Evolutionary conservation across 2,113 vertebrate genomes (phyloP).

Genomic region (Scytalopus superciliaris): DNA sequence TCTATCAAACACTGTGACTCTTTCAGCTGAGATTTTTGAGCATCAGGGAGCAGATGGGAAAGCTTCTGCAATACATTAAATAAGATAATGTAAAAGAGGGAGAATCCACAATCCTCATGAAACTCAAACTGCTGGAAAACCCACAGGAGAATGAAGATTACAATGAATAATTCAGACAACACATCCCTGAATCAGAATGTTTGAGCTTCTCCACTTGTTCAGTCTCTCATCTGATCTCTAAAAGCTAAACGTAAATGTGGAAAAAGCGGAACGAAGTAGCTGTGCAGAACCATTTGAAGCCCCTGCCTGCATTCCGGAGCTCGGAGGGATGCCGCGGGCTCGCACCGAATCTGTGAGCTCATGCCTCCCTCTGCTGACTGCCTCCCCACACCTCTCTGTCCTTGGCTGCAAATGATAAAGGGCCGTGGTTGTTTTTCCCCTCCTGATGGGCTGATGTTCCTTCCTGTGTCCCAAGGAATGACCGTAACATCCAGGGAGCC

Average conservation of each 20-base stretch:
- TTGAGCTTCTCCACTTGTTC: not conserved
- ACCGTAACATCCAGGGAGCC: fast-evolving
- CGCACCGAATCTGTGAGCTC: not conserved
- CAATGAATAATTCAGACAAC: not conserved
- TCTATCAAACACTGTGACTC: not conserved
- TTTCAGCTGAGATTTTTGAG: not conserved
- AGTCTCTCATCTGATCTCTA: not conserved
- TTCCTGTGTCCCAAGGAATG: not conserved
- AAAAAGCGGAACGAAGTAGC: not conserved
- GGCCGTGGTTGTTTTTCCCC: fast-evolving
- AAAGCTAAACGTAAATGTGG: not conserved
- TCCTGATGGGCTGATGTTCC: not conserved
- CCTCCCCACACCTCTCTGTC: not conserved
- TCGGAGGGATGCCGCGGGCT: fast-evolving
- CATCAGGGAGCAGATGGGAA: not conserved
- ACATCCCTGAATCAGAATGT: not conserved
- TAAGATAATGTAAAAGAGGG: not conserved
- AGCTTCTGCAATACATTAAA: not conserved
- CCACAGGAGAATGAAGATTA: not conserved
- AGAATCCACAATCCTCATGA: not conserved
- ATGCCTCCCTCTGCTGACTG: slow-evolving; percentile 49
- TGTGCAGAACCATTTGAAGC: not conserved
- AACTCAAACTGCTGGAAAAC: not conserved
- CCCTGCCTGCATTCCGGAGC: not conserved
- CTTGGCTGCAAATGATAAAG: not conserved